Evolutionary conservation across 2,888 invertebrate species (phyloP).

Genomic region (Polyommatus iphigenia): DNA sequence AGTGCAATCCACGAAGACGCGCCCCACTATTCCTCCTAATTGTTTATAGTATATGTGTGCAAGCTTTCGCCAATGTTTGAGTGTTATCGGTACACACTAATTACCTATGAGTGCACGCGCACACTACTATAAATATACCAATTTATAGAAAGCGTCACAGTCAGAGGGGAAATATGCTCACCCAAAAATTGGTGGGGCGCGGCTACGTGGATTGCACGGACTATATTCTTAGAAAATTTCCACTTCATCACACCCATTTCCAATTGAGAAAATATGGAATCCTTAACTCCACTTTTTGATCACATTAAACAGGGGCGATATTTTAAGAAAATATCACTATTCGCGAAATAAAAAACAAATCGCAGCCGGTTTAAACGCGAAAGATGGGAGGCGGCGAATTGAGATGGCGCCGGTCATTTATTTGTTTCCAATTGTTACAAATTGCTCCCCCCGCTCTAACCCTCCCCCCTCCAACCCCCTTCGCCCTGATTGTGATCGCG

Average conservation of each 20-base stretch:
- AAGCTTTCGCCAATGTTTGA: no score
- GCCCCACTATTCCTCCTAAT: no score
- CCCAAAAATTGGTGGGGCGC: no score
- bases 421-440: conserved; percentile 70
- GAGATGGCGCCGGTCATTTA: conserved; percentile 56
- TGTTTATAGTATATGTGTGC: no score
- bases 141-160: no score
- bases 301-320: neutral
- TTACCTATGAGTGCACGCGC: no score
- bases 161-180: no score
- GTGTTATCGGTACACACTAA: no score
- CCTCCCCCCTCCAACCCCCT: neutral
- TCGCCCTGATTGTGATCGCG: conserved; percentile 8
- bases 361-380: neutral
- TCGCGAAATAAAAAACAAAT: conserved; percentile 12
- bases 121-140: no score
- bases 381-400: conserved; percentile 43
- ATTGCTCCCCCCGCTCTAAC: conserved; percentile 57
- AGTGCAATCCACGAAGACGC: no score
- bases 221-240: neutral
- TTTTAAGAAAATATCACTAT: neutral
- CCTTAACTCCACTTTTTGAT: neutral
- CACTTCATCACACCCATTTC: neutral
- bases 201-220: no score
- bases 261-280: neutral